Conservation (phyloP, 2,797 vertebrate species). For the Tadarida brasiliensis region DNA sequence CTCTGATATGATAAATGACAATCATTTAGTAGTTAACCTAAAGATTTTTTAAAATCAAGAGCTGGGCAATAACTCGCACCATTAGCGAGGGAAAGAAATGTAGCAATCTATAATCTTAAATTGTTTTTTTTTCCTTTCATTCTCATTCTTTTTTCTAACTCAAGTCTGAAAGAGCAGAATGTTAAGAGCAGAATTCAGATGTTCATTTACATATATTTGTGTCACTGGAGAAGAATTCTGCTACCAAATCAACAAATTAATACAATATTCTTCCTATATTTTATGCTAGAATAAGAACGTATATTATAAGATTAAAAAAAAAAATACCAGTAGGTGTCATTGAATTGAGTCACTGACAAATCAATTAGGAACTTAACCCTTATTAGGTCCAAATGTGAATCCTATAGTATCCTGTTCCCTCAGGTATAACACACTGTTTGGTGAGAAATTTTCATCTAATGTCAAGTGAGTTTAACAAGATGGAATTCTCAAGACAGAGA, state of each 20-base stretch:
- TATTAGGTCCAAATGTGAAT: not conserved
- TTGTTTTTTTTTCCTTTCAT: not conserved
- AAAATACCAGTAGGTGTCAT: not conserved
- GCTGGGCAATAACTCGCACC: not conserved
- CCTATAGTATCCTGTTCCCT: not conserved
- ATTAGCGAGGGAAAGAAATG: constrained; percentile 18
- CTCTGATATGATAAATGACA: constrained; percentile 59
- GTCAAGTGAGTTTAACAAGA: not conserved
- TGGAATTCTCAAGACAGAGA: not conserved
- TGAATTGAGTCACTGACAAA: not conserved
- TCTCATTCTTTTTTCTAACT: not conserved
- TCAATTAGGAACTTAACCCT: constrained; percentile 8
- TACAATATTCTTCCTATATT: not conserved
- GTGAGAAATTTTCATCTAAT: constrained; percentile 12
- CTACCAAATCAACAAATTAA: constrained; percentile 12
- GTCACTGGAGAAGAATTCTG: not conserved
- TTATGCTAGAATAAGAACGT: not conserved
- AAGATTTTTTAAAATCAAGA: constrained; percentile 23
- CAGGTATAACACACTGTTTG: not conserved
- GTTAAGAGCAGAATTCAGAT: constrained; percentile 19
- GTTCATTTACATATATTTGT: not conserved
- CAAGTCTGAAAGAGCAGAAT: not conserved
- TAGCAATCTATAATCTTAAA: not conserved
- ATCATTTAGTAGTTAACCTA: constrained; percentile 61
- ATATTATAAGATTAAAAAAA: not conserved